Conservation (phyloP, 2,113 vertebrate species). For the Tachysurus fulvidraco region DNA sequence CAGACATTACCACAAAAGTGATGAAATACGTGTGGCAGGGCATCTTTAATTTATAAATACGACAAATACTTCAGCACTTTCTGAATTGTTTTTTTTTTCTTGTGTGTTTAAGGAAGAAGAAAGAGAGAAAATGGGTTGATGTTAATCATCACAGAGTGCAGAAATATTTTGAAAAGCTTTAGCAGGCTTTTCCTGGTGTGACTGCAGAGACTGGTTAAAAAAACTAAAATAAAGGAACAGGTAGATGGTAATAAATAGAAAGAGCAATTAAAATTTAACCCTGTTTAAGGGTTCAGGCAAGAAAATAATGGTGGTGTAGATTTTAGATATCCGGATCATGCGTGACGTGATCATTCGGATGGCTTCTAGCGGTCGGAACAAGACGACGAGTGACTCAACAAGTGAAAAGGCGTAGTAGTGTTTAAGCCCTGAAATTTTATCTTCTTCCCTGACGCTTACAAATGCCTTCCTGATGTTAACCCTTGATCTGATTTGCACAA, state of each 20-base stretch:
- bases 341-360: background rate
- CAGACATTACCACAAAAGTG: no score
- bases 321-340: background rate
- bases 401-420: background rate
- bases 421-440: background rate
- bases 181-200: no score
- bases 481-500: background rate
- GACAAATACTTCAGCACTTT: no score
- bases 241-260: no score
- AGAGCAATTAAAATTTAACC: background rate
- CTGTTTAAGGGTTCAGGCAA: background rate
- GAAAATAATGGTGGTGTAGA: background rate
- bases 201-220: no score
- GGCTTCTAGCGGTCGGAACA: background rate
- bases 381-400: background rate
- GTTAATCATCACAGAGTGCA: background rate
- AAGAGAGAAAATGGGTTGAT: background rate
- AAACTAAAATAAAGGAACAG: no score
- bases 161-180: background rate
- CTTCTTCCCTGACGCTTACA: background rate
- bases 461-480: background rate
- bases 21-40: no score
- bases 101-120: background rate
- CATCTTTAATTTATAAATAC: no score
- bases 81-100: no score